These are phyloP conservation scores for Tachystola acroxantha DNA, from an alignment of 2,888 invertebrate species.

Conservation along the genomic window DNA sequence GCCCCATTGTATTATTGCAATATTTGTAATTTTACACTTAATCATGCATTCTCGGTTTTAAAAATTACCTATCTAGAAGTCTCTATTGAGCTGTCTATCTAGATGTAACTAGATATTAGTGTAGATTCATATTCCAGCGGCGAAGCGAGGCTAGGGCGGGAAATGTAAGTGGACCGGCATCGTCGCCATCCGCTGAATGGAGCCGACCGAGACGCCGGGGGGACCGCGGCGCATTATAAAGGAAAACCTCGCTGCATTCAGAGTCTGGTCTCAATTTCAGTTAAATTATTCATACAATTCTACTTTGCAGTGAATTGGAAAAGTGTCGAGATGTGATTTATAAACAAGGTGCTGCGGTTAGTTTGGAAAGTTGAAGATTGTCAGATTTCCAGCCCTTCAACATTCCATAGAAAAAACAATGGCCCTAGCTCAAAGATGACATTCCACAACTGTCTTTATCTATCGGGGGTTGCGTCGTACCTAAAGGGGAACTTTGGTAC, in stretches of 20 bases:
- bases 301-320: background rate
- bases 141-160: conserved; percentile 11
- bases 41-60: no score
- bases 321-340: no score
- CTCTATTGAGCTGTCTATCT: conserved; percentile 1
- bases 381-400: no score
- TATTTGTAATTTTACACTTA: no score
- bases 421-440: no score
- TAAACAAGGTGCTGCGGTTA: no score
- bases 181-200: conserved; percentile 1
- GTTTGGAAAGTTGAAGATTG: no score
- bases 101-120: background rate
- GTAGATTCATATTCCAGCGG: conserved; percentile 17
- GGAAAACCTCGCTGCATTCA: background rate
- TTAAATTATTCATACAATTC: background rate
- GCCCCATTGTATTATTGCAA: no score
- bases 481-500: no score
- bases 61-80: background rate
- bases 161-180: conserved; percentile 13
- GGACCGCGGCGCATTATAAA: conserved; percentile 1
- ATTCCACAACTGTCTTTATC: no score
- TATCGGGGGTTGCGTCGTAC: no score
- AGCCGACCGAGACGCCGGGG: background rate
- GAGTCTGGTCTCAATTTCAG: background rate
- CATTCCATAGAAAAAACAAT: no score